A percentile compares a stretch with the other conserved stretches of the same genome.
phyloP scores from a whole-genome alignment of 2,797 vertebrate species.

The Parotocinclus haroldoi region DNA sequence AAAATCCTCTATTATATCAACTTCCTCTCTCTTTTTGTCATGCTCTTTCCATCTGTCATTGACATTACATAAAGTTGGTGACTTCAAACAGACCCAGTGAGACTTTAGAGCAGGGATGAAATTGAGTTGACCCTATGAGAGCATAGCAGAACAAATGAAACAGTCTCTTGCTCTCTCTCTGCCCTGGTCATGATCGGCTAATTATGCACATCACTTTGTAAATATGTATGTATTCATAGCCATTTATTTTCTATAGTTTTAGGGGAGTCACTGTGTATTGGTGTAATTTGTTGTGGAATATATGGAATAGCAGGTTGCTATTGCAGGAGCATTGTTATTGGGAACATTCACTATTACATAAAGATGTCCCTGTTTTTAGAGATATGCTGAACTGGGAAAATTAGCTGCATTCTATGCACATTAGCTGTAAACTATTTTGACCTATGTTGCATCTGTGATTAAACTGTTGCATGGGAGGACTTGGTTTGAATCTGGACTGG shows the following conservation, averaged over 20 bases:
- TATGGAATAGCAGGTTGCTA: too few relatives aligned
- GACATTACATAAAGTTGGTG: slow-evolving; percentile 57
- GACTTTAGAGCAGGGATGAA: slow-evolving; percentile 57
- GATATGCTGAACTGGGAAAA: too few relatives aligned
- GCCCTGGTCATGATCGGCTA: slow-evolving; percentile 39
- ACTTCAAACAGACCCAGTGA: slow-evolving; percentile 56
- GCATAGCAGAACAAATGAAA: slow-evolving; percentile 56
- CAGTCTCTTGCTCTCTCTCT: slow-evolving; percentile 35
- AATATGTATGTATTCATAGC: slow-evolving; percentile 21
- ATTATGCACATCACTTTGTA: slow-evolving; percentile 51
- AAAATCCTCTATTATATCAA: slow-evolving; percentile 30
- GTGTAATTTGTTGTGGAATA: background rate
- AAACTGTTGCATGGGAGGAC: too few relatives aligned
- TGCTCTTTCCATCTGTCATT: slow-evolving; percentile 50
- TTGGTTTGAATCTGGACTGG: too few relatives aligned
- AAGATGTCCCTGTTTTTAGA: too few relatives aligned
- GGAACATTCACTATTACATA: too few relatives aligned
- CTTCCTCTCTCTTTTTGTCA: slow-evolving; percentile 39
- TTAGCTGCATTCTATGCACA: too few relatives aligned
- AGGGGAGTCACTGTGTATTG: slow-evolving; percentile 44
- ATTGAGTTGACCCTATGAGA: slow-evolving; percentile 67
- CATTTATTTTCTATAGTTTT: slow-evolving; percentile 42
- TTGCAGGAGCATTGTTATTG: too few relatives aligned
- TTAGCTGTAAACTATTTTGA: too few relatives aligned
- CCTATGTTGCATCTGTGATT: too few relatives aligned